Evolutionary conservation across 2,797 vertebrate genomes (phyloP).

Genomic region (Botia almorhae): DNA sequence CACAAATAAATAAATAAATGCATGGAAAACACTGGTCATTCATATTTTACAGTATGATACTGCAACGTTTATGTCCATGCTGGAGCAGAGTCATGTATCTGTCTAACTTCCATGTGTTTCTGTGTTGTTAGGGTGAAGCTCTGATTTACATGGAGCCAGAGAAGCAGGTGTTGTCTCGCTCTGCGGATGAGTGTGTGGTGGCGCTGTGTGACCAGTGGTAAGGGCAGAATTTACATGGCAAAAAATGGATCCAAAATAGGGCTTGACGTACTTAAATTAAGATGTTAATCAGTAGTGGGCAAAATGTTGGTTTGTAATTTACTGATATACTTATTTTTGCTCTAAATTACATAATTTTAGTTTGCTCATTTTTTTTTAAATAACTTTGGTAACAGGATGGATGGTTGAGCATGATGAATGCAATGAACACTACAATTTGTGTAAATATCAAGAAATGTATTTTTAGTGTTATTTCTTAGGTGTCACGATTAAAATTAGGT

Average conservation of each 20-base stretch:
- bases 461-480: too few species aligned
- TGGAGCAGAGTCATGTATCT: background rate
- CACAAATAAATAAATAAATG: too few species aligned
- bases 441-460: background rate
- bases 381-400: background rate
- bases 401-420: background rate
- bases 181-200: constrained; percentile 94
- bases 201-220: constrained; percentile 99
- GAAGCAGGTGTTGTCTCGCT: constrained; percentile 93
- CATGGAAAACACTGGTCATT: background rate
- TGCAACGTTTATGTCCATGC: background rate
- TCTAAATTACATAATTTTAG: background rate
- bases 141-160: constrained; percentile 98
- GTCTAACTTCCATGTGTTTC: background rate
- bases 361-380: background rate
- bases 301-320: background rate
- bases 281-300: background rate
- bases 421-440: background rate
- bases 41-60: background rate
- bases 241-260: background rate
- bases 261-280: background rate
- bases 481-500: too few species aligned
- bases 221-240: constrained; percentile 61
- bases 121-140: constrained; percentile 83
- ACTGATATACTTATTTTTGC: background rate